Conservation (phyloP, 1,140 invertebrate genomes). For the Augochlora pura region DNA sequence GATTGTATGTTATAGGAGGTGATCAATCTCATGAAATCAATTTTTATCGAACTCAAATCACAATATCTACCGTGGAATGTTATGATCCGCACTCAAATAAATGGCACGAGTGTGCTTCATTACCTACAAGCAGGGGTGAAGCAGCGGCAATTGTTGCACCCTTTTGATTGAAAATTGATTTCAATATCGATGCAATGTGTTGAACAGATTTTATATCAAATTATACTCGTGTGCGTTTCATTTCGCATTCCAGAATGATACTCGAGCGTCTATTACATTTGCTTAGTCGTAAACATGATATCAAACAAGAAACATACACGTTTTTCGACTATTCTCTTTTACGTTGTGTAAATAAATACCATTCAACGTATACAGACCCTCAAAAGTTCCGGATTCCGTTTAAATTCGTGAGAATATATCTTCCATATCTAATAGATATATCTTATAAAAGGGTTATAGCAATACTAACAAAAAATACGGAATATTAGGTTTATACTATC, state of each 20-base stretch:
- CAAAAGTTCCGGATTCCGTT: not conserved
- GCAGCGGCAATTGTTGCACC: constrained; percentile 87
- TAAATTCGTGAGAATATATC: not conserved
- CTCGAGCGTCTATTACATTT: constrained; percentile 9
- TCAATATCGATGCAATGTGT: not conserved
- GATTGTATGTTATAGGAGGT: constrained; percentile 92
- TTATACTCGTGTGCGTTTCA: constrained; percentile 18
- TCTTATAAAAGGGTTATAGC: not conserved
- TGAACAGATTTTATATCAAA: constrained; percentile 16
- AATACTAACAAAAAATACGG: not conserved
- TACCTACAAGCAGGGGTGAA: constrained; percentile 91
- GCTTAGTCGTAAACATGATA: constrained; percentile 13
- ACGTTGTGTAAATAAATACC: constrained; percentile 12
- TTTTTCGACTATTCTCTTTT: constrained; percentile 25
- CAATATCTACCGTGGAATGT: constrained; percentile 89
- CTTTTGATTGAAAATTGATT: constrained; percentile 72
- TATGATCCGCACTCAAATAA: constrained; percentile 89
- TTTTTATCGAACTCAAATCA: constrained; percentile 91
- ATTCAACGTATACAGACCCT: constrained; percentile 1
- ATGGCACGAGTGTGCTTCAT: constrained; percentile 88
- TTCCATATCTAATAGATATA: not conserved
- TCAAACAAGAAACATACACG: constrained; percentile 30
- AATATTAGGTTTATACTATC: not conserved
- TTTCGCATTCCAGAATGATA: constrained; percentile 33
- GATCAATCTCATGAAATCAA: constrained; percentile 87